Evolutionary conservation across 2,797 vertebrate species (phyloP), one percentile per base, ranked within the genome.

Genomic region (Phyllotis vaccarum): DNA sequence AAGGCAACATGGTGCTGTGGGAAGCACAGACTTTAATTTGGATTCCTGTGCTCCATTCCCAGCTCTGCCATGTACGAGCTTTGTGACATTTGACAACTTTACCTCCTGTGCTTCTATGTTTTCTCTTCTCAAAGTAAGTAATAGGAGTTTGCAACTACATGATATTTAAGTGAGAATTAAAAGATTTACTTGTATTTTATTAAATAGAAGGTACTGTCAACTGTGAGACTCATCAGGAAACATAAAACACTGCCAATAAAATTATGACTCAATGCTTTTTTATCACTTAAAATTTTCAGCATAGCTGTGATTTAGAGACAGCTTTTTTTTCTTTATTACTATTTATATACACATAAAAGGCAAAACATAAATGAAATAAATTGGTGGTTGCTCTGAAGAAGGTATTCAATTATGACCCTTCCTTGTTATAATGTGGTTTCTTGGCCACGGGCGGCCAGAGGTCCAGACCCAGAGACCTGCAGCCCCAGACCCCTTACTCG

Each of bases 321-420:
- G 11, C 22, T 40, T 40, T 72, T 5, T 91, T 86, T 89, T 17
- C 80, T 24, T 12, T 79, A 54, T 90, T 89, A 93, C 43, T 75
- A 86, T 88, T 86, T 37, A 90, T 54, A 3, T 34, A 74, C 22
- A 27, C 60, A 74, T 85, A 82, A 76, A 96, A 90, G 81, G 56
- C 66, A 92, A 97, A 95, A 79, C 70, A 89, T 78, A 81, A 94
- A 86, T 96, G 54, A 93, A 94, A 72, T 93, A 62, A 83, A 78
- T 85, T 56, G 24, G 14, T 62, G 58, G 46, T 52, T 94, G 46
- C 52, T 94, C 64, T 95, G 70, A 72, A 89, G 49, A 86, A 95
- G 79, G 83, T 52, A 70, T 91, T 83, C 87, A 95, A 78, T 97
- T 91, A 78, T 37, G 10, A 93, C 83, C 66, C 78, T 75, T 80